phyloP scores from a whole-genome alignment of 2,797 vertebrate species.

The Lutra lutra region DNA sequence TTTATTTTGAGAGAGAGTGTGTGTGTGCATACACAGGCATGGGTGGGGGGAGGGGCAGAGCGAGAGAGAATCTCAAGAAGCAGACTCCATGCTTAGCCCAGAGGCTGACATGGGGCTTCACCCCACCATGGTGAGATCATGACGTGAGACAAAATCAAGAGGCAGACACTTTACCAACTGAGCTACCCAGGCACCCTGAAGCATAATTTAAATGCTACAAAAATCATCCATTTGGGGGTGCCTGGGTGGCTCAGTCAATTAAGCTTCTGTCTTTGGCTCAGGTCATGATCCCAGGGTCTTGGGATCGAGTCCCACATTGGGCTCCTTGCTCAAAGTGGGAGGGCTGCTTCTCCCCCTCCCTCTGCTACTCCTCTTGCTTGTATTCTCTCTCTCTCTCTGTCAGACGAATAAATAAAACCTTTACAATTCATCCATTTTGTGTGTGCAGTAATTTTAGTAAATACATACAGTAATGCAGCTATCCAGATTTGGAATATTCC shows the following conservation, averaged over 20 bases:
- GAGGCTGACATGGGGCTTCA: neutral
- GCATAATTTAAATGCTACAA: neutral
- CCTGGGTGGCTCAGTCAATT: no score
- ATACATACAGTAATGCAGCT: neutral
- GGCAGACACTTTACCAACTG: neutral
- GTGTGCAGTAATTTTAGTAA: neutral
- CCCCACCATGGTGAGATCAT: neutral
- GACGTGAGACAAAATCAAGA: neutral
- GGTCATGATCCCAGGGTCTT: no score
- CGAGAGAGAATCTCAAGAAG: neutral
- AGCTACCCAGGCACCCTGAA: neutral
- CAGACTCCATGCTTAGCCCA: neutral
- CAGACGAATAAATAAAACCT: no score
- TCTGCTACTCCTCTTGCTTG: no score
- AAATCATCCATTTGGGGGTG: neutral
- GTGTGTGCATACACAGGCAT: neutral
- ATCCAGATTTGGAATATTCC: neutral
- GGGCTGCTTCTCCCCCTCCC: no score
- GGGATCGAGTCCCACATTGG: no score
- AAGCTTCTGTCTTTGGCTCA: no score
- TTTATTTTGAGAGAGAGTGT: neutral
- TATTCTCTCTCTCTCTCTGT: no score
- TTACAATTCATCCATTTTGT: neutral
- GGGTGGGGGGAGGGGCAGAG: neutral
- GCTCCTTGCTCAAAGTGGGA: no score